Percentiles rank a stretch among this genome's conserved stretches.
Evolutionary conservation across 2,113 vertebrate genomes (phyloP).

Genomic region (Zeus faber): DNA sequence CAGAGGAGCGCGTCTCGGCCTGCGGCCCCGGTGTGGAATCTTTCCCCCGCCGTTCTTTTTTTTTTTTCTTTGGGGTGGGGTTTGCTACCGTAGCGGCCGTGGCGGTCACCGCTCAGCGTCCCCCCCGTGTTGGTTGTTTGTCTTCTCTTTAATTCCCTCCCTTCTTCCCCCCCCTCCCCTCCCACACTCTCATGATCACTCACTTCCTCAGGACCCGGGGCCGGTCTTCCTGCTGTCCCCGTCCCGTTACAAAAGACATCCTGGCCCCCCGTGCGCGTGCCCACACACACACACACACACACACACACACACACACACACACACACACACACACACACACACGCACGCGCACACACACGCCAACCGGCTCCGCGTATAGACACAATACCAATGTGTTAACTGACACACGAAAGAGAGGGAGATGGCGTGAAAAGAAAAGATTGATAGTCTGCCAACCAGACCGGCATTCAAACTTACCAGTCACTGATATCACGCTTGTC

Average conservation of each 20-base stretch:
- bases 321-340: background rate
- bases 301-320: background rate
- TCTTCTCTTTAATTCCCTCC: conserved; percentile 18
- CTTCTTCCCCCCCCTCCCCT: conserved; percentile 26
- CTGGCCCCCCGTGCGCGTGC: conserved; percentile 31
- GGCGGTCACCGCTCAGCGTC: background rate
- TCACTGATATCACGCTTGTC: too few relatives aligned
- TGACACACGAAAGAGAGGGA: background rate
- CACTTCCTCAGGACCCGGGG: conserved; percentile 63
- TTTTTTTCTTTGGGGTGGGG: too few relatives aligned
- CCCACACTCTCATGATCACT: conserved; percentile 28
- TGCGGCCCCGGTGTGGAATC: too few relatives aligned
- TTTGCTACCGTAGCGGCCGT: too few relatives aligned
- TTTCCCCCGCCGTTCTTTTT: too few relatives aligned
- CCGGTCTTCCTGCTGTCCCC: conserved; percentile 67
- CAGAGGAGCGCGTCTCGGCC: too few relatives aligned
- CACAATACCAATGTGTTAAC: conserved; percentile 11
- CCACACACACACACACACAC: background rate
- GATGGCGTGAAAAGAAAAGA: background rate
- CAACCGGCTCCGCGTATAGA: background rate
- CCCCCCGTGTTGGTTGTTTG: background rate
- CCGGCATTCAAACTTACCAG: too few relatives aligned
- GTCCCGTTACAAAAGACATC: conserved; percentile 63
- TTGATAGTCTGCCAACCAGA: too few relatives aligned
- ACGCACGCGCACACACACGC: background rate